A percentile compares a stretch with the other conserved stretches of the same genome.
phyloP scores from a whole-genome alignment of 2,113 vertebrate species.

The Ploceus nigricollis region DNA sequence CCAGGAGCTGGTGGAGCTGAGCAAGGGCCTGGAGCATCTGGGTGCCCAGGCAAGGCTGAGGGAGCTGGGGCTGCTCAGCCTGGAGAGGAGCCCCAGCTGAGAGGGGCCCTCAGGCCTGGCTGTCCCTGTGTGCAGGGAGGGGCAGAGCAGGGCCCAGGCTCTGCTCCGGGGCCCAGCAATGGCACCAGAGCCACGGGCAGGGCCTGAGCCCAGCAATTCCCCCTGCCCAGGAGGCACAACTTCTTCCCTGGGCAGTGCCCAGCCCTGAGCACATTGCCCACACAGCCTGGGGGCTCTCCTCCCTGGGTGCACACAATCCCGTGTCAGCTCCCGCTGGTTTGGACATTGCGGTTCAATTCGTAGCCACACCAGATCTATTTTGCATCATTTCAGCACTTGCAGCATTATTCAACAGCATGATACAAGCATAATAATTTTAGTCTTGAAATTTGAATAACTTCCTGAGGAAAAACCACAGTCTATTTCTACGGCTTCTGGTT shows the following conservation, averaged over 20 bases:
- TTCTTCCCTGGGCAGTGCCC: background rate
- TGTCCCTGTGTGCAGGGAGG: too few species aligned
- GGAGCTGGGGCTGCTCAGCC: too few species aligned
- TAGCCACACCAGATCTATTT: background rate
- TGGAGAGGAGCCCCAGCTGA: too few species aligned
- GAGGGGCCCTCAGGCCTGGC: too few species aligned
- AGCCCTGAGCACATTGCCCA: background rate
- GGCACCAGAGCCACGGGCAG: too few species aligned
- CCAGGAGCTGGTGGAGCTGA: too few species aligned
- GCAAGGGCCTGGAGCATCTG: too few species aligned
- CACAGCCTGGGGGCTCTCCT: background rate
- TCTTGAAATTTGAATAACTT: background rate
- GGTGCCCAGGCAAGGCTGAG: too few species aligned
- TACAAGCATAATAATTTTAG: background rate
- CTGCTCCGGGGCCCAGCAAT: too few species aligned
- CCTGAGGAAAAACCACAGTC: background rate
- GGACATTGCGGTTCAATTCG: accelerated
- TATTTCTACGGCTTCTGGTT: background rate
- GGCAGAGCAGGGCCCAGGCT: too few species aligned
- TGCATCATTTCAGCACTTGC: background rate
- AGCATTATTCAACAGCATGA: background rate
- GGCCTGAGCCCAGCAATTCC: background rate
- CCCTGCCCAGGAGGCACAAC: background rate
- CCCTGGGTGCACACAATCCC: background rate
- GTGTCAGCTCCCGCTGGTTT: background rate